Evolutionary conservation across 2,797 vertebrate species (phyloP), one percentile per base, ranked within the genome.

Genomic region (Oceanodroma leucorhoa): DNA sequence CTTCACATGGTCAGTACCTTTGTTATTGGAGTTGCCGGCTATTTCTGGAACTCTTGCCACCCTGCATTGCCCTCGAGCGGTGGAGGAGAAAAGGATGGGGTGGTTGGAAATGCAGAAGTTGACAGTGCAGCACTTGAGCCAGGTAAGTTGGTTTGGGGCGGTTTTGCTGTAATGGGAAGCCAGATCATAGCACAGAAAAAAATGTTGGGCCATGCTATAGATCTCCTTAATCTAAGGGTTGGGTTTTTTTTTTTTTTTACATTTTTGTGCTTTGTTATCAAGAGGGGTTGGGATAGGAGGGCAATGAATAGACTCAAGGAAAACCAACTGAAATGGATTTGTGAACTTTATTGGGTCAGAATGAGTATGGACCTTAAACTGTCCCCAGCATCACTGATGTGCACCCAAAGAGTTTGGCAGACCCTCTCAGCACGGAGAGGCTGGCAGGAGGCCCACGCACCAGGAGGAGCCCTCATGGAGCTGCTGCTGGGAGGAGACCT

Each of bases 21-120:
- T 8, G 2, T 54, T n/a, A 0, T 0, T 0, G 41, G 23, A 11
- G 29, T 64, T 3, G 0, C 9, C 10, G 50, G 12, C 6, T 9
- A 1, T 18, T 51, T 23, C 7, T 46, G 69, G 26, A 21, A 10
- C 55, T 77, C 22, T 19, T 48, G 54, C 34, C 14, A 3, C 3
- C 20, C 8, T 29, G 30, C 4, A 3, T 38, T 7, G 32, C 14
- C 36, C 27, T 78, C 0, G 8, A 41, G 50, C 30, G 1, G 62
- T 2, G 46, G 29, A n/a, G 46, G 27, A 38, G 57, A 14, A 26
- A 5, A 18, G 53, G 32, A 22, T 19, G 48, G 51, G 11, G 32
- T 3, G 6, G 10, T 0, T 55, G 69, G 40, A 18, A 43, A 14
- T 1, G 11, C 9, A 6, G 29, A 29, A 15, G 34, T 3, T 19